Conservation (phyloP, 2,797 vertebrate species). For the Urocyon cinereoargenteus region DNA sequence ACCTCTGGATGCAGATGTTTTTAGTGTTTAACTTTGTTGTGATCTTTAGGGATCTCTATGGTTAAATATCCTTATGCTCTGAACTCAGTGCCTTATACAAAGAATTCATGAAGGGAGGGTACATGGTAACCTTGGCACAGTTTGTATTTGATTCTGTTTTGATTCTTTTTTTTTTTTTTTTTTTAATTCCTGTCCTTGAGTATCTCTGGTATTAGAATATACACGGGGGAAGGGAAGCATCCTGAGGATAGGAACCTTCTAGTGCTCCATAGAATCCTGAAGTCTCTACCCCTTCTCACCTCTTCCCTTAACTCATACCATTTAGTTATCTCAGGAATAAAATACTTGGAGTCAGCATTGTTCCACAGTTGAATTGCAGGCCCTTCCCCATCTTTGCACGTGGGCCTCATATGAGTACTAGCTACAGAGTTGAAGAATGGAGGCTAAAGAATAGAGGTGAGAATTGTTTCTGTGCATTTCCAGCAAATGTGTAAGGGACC, state of each 20-base stretch:
- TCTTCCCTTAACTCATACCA: background rate
- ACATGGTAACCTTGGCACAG: background rate
- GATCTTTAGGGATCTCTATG: background rate
- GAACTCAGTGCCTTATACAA: background rate
- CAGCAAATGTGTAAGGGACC: background rate
- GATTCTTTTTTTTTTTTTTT: background rate
- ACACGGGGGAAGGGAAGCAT: background rate
- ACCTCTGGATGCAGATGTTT: background rate
- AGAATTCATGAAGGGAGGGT: background rate
- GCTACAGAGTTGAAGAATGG: background rate
- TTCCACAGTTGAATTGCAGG: background rate
- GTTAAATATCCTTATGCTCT: background rate
- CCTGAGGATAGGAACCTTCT: background rate
- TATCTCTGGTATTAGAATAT: background rate
- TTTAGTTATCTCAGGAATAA: background rate
- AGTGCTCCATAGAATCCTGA: background rate
- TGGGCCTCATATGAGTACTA: background rate
- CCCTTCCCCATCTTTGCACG: background rate
- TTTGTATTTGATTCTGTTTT: constrained; percentile 21
- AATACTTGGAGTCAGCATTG: background rate
- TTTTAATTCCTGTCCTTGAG: background rate
- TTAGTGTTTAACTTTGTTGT: background rate
- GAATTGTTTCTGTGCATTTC: constrained; percentile 46
- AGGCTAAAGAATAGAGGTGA: constrained; percentile 7
- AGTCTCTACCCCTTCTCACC: background rate